Conservation (phyloP, 35 echinoderm and acorn worm species). For the Lytechinus pictus region DNA sequence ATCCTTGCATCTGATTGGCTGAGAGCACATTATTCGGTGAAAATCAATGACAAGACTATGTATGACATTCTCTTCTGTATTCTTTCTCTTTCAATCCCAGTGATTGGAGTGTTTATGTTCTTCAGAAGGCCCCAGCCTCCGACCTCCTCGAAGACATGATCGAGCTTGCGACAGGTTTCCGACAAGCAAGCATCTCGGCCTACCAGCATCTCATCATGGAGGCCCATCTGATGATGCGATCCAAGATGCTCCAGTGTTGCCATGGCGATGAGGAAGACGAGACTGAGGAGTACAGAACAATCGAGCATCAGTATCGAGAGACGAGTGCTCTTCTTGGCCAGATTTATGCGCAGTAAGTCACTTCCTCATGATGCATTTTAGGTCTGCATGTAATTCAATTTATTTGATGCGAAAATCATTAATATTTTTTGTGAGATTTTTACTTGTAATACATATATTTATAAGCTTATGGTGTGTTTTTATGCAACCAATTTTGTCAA, state of each 20-base stretch:
- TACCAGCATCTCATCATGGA: conserved; percentile 28
- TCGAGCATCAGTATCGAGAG: background rate
- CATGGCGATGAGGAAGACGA: background rate
- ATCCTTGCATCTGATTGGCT: too few species aligned
- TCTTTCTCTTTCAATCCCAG: background rate
- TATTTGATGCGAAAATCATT: too few species aligned
- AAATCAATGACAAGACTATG: too few species aligned
- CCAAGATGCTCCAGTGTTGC: conserved; percentile 36
- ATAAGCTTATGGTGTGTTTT: too few species aligned
- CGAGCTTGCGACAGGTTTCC: conserved; percentile 32
- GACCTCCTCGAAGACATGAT: conserved; percentile 41
- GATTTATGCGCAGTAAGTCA: conserved; percentile 2
- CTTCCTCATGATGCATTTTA: too few species aligned
- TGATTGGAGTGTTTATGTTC: conserved; percentile 41
- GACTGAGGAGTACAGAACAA: background rate
- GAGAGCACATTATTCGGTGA: too few species aligned
- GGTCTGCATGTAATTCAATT: too few species aligned
- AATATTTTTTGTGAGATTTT: too few species aligned
- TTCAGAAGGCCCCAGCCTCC: conserved; percentile 4
- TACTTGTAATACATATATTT: too few species aligned
- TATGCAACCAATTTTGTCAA: too few species aligned
- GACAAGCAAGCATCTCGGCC: conserved; percentile 32
- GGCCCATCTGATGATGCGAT: conserved; percentile 14
- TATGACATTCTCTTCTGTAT: background rate
- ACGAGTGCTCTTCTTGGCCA: conserved; percentile 21